Percentiles rank a stretch among this genome's conserved stretches.
Evolutionary conservation across 2,888 invertebrate species (phyloP).

Genomic region (Caenorhabditis imperialis): DNA sequence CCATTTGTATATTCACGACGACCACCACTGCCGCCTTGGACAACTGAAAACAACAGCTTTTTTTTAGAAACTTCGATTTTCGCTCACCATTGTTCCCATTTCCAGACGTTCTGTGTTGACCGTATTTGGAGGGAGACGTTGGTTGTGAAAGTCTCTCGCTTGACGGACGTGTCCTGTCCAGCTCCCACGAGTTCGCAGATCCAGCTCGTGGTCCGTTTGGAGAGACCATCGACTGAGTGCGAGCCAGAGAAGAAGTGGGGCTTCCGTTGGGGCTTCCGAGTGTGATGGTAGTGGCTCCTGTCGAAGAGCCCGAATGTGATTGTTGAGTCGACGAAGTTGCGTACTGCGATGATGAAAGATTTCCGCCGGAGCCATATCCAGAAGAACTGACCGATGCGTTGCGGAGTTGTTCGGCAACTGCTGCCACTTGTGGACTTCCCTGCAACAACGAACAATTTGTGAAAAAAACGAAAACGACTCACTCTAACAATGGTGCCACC

Average conservation of each 20-base stretch:
- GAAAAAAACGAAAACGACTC: constrained; percentile 1
- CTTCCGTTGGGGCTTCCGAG: constrained; percentile 60
- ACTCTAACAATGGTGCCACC: constrained; percentile 64
- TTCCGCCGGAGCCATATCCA: constrained; percentile 43
- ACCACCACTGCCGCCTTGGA: constrained; percentile 46
- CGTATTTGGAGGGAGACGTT: constrained; percentile 33
- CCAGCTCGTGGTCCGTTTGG: constrained; percentile 25
- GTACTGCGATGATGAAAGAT: constrained; percentile 29
- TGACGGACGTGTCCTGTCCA: constrained; percentile 31
- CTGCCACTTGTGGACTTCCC: constrained; percentile 50
- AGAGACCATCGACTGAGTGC: constrained; percentile 52
- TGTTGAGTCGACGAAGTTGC: constrained; percentile 20
- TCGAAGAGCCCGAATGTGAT: constrained; percentile 32
- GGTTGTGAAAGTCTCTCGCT: constrained; percentile 34
- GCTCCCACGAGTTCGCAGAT: constrained; percentile 32
- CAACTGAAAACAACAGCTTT: constrained; percentile 17
- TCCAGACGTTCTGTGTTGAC: constrained; percentile 8
- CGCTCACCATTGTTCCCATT: constrained; percentile 15
- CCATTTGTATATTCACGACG: constrained; percentile 39
- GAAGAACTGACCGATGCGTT: constrained; percentile 40
- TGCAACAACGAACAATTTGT: constrained; percentile 14
- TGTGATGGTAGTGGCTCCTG: constrained; percentile 61
- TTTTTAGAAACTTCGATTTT: no score
- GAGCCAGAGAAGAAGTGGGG: constrained; percentile 49
- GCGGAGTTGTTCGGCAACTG: constrained; percentile 59